phyloP scores from a whole-genome alignment of 2,113 vertebrate species.

The Erythrolamprus reginae region DNA sequence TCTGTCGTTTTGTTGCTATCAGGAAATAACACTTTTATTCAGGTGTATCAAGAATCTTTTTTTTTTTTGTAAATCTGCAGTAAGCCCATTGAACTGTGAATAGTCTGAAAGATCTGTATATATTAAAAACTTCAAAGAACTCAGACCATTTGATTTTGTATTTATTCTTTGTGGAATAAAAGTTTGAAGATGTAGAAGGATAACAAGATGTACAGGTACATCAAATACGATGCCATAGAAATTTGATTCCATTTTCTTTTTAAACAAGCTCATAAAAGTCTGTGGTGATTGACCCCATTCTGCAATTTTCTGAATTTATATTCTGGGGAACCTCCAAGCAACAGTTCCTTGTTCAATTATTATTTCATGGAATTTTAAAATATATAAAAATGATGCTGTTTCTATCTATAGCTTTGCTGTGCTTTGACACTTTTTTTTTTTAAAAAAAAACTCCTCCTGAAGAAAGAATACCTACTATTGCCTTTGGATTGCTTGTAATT shows the following conservation, averaged over 20 bases:
- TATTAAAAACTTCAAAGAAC: constrained; percentile 72
- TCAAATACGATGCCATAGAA: background rate
- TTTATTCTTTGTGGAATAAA: constrained; percentile 32
- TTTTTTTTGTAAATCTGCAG: constrained; percentile 71
- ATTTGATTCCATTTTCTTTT: background rate
- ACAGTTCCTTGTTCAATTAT: background rate
- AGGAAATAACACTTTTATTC: constrained; percentile 67
- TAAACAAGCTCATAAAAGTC: background rate
- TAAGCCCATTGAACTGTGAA: constrained; percentile 69
- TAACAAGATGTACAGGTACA: background rate
- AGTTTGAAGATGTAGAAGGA: background rate
- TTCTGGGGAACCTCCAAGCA: background rate
- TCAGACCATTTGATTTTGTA: constrained; percentile 38
- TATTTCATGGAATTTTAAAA: background rate
- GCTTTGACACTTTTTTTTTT: background rate
- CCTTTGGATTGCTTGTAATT: background rate
- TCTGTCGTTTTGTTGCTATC: constrained; percentile 49
- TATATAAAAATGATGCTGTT: background rate
- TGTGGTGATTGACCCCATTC: too few relatives aligned
- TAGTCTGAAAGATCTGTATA: constrained; percentile 76
- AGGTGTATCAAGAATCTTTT: constrained; percentile 61
- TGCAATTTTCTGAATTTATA: background rate
- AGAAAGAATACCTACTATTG: background rate
- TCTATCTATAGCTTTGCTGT: background rate
- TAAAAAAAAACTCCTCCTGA: background rate